Conservation (phyloP, 2,113 vertebrate genomes). For the Lepus europaeus region DNA sequence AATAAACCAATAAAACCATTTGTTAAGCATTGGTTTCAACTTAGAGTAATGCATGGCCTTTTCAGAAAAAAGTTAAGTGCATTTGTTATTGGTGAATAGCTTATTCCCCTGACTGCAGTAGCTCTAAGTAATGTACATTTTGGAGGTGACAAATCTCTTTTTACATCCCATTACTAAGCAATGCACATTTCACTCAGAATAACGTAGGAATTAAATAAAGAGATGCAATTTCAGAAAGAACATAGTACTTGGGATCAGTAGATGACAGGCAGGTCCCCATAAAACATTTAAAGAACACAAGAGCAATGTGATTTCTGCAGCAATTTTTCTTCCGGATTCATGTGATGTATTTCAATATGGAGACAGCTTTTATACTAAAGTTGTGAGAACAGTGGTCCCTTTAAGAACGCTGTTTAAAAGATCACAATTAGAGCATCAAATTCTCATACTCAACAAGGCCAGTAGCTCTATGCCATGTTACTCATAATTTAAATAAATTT, state of each 20-base stretch:
- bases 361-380: slow-evolving; percentile 59
- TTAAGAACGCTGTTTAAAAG: neutral
- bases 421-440: neutral
- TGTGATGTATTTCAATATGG: slow-evolving; percentile 50
- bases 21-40: slow-evolving; percentile 53
- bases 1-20: slow-evolving; percentile 55
- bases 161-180: slow-evolving; percentile 72
- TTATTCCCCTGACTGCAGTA: slow-evolving; percentile 27
- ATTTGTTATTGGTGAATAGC: slow-evolving; percentile 65
- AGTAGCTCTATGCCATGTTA: neutral
- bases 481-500: neutral
- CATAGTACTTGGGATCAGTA: slow-evolving; percentile 34
- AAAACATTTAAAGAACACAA: slow-evolving; percentile 69
- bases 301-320: neutral
- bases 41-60: slow-evolving; percentile 62
- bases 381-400: neutral
- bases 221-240: slow-evolving; percentile 74
- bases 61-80: slow-evolving; percentile 49
- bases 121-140: slow-evolving; percentile 60
- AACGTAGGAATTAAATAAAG: slow-evolving; percentile 76
- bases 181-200: slow-evolving; percentile 58
- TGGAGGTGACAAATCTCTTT: slow-evolving; percentile 67
- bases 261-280: slow-evolving; percentile 14
- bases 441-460: neutral
- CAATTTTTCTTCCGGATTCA: slow-evolving; percentile 64